Base-by-base conservation (phyloP, 2,797 vertebrate species). In the Liasis olivaceus region DNA sequence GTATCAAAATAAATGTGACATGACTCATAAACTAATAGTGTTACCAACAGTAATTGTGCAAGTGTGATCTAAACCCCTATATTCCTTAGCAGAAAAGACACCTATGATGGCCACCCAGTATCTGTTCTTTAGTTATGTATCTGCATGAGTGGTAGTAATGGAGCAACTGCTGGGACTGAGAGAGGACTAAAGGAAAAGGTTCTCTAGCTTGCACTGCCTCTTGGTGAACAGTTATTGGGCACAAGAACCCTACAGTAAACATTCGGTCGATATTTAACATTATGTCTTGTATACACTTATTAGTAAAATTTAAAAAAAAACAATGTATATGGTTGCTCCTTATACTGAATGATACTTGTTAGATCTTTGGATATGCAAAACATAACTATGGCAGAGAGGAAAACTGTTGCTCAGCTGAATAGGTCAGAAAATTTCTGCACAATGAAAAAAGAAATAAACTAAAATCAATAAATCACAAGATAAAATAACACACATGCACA, bases 391-490 rank as follows among this genome's bases (percentile, higher is more conserved):
- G 94, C 94, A 96, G 95, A 95, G 95, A 96, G 60, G 91, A 91
- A 94, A 94, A 92, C 60, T 87, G n/a, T 60, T 88, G 87, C 87
- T 95, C 95, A 97, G 95, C 91, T 96, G 95, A 93, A 94, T 81
- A 94, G 91, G 94, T 24, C 36, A 96, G 89, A 93, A 5, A 93
- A 95, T 94, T 96, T 96, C 94, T 94, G 87, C 95, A 93, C 3
- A 87, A 85, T 81, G 89, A 94, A 93, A 69, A 95, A 90, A 66
- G 90, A 91, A 96, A 90, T 69, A 87, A 94, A 93, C 86, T 95
- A 92, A 97, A 96, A 95, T 62, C 94, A 95, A 96, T 93, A 95
- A 96, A 95, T 92, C 92, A 89, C 89, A 77, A 8, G 89, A 92
- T 93, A 54, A 54, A 54, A 91, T 85, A 92, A 59, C 36, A 90